Percentiles rank a stretch among this genome's conserved stretches.
Evolutionary conservation across 2,797 vertebrate genomes (phyloP).

Genomic region (Acipenser transmontanus): DNA sequence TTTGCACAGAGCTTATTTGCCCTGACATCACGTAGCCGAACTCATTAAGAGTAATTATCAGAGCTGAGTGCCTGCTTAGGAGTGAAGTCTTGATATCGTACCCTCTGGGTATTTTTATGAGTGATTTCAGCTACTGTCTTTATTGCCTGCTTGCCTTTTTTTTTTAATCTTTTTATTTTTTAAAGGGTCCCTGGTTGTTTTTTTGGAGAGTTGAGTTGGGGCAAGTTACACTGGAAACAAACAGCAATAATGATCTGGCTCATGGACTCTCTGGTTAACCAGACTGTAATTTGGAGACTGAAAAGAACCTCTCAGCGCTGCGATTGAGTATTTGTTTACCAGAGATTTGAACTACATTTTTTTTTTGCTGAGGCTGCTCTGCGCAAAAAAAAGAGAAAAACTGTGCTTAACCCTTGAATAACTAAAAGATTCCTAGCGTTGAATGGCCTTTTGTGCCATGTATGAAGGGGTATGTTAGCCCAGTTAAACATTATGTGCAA

Average conservation of each 20-base stretch:
- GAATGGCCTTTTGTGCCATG: too few relatives aligned
- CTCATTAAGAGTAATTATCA: constrained; percentile 40
- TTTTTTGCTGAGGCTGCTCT: constrained; percentile 69
- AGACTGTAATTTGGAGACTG: constrained; percentile 79
- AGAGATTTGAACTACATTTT: constrained; percentile 61
- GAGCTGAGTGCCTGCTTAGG: constrained; percentile 35
- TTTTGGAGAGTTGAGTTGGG: constrained; percentile 7
- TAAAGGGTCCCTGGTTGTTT: background rate
- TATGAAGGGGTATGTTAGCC: too few relatives aligned
- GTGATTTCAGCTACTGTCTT: constrained; percentile 3
- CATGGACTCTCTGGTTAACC: constrained; percentile 70
- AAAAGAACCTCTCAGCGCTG: constrained; percentile 66
- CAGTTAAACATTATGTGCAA: too few relatives aligned
- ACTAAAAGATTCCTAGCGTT: too few relatives aligned
- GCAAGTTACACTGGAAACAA: constrained; percentile 15
- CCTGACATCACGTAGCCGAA: constrained; percentile 40
- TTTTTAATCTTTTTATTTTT: constrained; percentile 1
- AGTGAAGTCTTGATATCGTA: constrained; percentile 15
- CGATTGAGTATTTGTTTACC: constrained; percentile 76
- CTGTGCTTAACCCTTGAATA: constrained; percentile 5
- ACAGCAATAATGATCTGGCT: constrained; percentile 62
- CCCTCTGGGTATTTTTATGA: background rate
- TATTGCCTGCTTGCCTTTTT: constrained; percentile 2
- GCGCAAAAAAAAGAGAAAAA: constrained; percentile 40
- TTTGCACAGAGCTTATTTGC: background rate